phyloP scores from a whole-genome alignment of 1,140 invertebrate species.

The Drosophila suzukii region DNA sequence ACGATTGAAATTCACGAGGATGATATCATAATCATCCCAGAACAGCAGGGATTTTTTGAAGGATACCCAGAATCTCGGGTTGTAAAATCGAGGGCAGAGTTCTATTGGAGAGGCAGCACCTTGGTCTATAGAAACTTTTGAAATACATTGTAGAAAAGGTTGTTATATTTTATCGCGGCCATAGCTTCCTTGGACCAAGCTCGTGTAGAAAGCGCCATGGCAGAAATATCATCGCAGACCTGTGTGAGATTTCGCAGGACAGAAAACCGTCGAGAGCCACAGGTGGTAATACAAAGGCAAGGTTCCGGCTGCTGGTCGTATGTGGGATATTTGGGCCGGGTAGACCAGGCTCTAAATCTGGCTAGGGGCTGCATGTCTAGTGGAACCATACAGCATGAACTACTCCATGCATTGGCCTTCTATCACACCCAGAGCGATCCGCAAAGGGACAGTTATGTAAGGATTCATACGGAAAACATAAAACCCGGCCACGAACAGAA shows the following conservation, averaged over 20 bases:
- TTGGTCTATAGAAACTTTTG: constrained; percentile 55
- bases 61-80: not conserved
- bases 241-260: constrained; percentile 48
- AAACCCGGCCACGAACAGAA: constrained; percentile 85
- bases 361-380: constrained; percentile 56
- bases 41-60: constrained; percentile 25
- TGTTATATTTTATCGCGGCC: not conserved
- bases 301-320: constrained; percentile 85
- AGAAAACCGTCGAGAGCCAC: constrained; percentile 7
- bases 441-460: constrained; percentile 88
- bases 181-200: constrained; percentile 7
- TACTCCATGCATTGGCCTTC: constrained; percentile 88
- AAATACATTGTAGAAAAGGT: not conserved
- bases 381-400: constrained; percentile 87
- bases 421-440: constrained; percentile 89
- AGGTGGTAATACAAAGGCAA: constrained; percentile 63
- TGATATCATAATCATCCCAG: constrained; percentile 25
- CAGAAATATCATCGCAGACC: constrained; percentile 30
- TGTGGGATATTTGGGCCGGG: constrained; percentile 85
- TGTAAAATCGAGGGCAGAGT: constrained; percentile 11
- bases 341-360: constrained; percentile 64
- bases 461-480: constrained; percentile 88
- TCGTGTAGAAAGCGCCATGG: constrained; percentile 27
- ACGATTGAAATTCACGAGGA: not conserved
- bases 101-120: constrained; percentile 43